These are phyloP conservation scores for Sialia sialis DNA, from an alignment of 2,113 vertebrate species.

Conservation along the genomic window DNA sequence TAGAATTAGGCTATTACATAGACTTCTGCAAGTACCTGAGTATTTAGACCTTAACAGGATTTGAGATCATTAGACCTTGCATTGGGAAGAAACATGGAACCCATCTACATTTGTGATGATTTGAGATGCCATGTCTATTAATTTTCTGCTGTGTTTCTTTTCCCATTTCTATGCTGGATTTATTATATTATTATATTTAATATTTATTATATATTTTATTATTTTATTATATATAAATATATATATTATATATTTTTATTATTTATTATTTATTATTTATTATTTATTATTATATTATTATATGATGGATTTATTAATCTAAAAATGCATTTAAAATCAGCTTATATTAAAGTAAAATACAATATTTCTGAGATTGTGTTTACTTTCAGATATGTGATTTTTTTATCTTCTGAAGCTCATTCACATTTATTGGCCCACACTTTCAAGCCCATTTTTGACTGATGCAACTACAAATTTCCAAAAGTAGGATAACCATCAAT, in stretches of 20 bases:
- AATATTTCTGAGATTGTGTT: background rate
- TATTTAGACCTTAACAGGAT: background rate
- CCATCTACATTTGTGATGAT: background rate
- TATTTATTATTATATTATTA: too few relatives aligned
- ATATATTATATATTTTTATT: too few relatives aligned
- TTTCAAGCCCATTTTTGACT: background rate
- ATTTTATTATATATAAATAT: too few relatives aligned
- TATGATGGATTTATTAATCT: background rate
- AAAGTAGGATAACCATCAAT: conserved; percentile 11
- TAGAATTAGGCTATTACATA: background rate
- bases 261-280: too few relatives aligned
- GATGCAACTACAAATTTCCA: conserved; percentile 27
- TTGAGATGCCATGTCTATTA: background rate
- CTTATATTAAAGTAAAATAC: background rate
- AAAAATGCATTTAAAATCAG: background rate
- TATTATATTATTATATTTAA: too few relatives aligned
- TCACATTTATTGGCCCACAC: background rate
- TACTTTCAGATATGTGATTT: background rate
- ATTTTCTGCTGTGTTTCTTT: background rate
- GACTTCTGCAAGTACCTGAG: background rate
- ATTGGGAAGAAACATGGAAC: background rate
- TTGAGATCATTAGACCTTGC: background rate
- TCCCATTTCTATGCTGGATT: background rate
- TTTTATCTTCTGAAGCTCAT: background rate
- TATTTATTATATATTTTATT: too few relatives aligned